These are phyloP conservation scores for Orussus abietinus DNA, from an alignment of 1,140 invertebrate species.

Conservation along the genomic window DNA sequence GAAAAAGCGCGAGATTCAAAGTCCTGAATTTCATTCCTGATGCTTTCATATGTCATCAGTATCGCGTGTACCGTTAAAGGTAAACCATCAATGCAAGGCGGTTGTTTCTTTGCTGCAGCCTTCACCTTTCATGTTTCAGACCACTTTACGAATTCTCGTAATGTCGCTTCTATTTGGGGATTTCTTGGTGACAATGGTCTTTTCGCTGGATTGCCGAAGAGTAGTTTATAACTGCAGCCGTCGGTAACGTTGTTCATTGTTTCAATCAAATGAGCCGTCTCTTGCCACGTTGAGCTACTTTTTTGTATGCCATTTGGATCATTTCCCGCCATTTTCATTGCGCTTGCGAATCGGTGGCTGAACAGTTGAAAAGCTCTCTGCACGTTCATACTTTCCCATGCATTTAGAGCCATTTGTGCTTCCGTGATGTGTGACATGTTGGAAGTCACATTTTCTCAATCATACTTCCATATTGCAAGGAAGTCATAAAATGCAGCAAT, in stretches of 20 bases:
- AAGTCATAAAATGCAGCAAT: slow-evolving; percentile 20
- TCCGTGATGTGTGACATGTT: slow-evolving; percentile 20
- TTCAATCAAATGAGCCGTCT: slow-evolving; percentile 12
- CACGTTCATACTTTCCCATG: slow-evolving; percentile 25
- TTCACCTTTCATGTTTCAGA: too few species aligned
- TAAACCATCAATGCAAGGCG: slow-evolving; percentile 6
- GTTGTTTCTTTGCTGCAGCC: slow-evolving; percentile 1
- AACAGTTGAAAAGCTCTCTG: slow-evolving; percentile 19
- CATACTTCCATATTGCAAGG: slow-evolving; percentile 15
- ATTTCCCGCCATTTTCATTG: slow-evolving; percentile 15
- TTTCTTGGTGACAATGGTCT: too few species aligned
- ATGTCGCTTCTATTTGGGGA: too few species aligned
- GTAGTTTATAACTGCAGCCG: too few species aligned
- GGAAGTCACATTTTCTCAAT: slow-evolving; percentile 12
- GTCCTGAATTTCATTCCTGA: slow-evolving; percentile 6
- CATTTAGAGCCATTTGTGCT: slow-evolving; percentile 19
- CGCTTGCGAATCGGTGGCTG: slow-evolving; percentile 10
- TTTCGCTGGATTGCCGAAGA: too few species aligned
- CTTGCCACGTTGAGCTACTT: slow-evolving; percentile 15
- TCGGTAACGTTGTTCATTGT: too few species aligned
- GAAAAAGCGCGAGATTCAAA: too few species aligned
- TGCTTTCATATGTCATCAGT: not conserved
- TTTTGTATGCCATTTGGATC: slow-evolving; percentile 5
- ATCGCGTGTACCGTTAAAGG: slow-evolving; percentile 6
- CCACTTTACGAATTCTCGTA: too few species aligned